These are phyloP conservation scores for Coenonympha glycerion DNA, from an alignment of 2,888 invertebrate species.

Conservation along the genomic window DNA sequence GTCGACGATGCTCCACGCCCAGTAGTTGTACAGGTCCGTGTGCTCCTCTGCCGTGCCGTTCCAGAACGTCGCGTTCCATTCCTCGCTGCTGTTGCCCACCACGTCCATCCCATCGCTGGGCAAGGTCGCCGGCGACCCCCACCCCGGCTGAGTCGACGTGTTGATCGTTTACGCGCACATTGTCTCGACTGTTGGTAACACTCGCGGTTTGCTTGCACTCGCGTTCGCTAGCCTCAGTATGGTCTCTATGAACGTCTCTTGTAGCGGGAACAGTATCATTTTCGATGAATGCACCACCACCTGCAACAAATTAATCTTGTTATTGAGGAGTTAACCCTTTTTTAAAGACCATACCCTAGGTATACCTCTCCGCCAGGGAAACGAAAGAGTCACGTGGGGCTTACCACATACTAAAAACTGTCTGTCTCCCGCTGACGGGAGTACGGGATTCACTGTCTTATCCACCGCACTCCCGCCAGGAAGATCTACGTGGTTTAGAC, in stretches of 20 bases:
- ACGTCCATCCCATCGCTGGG: constrained; percentile 74
- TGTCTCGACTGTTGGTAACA: constrained; percentile 51
- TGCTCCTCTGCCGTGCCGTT: constrained; percentile 49
- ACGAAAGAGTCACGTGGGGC: no score
- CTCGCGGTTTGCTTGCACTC: constrained; percentile 42
- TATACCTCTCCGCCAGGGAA: no score
- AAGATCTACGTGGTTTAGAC: no score
- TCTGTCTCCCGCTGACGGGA: no score
- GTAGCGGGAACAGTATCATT: constrained; percentile 26
- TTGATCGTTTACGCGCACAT: constrained; percentile 62
- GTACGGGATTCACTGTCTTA: no score
- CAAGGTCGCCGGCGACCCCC: constrained; percentile 66
- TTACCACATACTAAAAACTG: no score
- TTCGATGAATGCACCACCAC: constrained; percentile 4
- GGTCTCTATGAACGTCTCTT: constrained; percentile 38
- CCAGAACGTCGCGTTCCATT: constrained; percentile 37
- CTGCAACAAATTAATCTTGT: constrained; percentile 12
- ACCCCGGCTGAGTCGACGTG: constrained; percentile 63
- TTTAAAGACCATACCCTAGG: no score
- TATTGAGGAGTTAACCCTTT: not conserved
- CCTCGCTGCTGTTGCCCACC: constrained; percentile 58
- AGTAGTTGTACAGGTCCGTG: constrained; percentile 63
- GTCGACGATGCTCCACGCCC: constrained; percentile 81
- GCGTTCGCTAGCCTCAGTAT: constrained; percentile 29
- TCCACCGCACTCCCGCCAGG: no score